Conservation (phyloP, 2,888 invertebrate genomes). For the Leistus spinibarbis region DNA sequence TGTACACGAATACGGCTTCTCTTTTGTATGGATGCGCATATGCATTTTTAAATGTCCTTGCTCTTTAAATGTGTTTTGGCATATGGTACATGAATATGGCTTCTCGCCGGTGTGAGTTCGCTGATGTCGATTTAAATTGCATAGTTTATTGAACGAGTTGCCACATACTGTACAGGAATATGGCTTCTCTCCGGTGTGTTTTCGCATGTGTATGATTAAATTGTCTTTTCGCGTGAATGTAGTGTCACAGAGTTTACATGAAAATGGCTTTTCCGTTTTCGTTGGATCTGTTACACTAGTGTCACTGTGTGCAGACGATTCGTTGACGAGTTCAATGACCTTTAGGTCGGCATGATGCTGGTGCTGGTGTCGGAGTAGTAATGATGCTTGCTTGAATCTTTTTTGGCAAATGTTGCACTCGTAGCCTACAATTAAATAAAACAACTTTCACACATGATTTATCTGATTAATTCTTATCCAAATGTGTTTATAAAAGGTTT, state of each 20-base stretch:
- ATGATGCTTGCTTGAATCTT: background rate
- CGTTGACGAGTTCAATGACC: background rate
- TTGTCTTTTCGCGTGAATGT: background rate
- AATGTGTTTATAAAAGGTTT: background rate
- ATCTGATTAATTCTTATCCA: background rate
- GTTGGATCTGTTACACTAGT: too few relatives aligned
- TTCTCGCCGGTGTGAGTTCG: background rate
- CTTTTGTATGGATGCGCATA: background rate
- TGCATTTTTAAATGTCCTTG: background rate
- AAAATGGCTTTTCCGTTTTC: background rate
- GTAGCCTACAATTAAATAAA: background rate
- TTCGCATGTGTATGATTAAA: background rate
- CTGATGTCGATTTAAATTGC: background rate
- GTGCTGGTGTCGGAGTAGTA: background rate
- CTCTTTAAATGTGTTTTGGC: background rate
- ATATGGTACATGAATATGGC: background rate
- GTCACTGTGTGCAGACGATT: too few relatives aligned
- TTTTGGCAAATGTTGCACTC: background rate
- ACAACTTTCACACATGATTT: background rate
- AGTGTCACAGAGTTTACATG: background rate
- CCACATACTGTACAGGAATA: background rate
- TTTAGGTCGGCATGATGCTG: background rate
- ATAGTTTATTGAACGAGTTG: background rate
- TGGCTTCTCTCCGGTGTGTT: background rate
- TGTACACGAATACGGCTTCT: background rate